Conservation (phyloP, 92 coral and sea anemone genomes). For the Umimayanthus chanpuru region DNA sequence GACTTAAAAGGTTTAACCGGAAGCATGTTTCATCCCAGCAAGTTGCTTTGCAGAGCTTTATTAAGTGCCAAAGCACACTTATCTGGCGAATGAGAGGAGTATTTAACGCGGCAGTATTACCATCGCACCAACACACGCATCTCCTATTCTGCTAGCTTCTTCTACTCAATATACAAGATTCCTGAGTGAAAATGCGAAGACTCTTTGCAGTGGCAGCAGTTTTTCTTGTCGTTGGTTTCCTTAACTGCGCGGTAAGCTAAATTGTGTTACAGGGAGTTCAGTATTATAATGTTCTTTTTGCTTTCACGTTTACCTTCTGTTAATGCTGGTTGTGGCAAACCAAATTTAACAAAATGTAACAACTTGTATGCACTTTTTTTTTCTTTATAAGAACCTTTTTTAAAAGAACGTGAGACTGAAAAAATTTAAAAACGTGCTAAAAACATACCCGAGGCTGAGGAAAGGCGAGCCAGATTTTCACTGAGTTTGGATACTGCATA, state of each 20-base stretch:
- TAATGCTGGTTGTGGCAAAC: neutral
- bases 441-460: too few relatives aligned
- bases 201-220: neutral
- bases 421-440: too few relatives aligned
- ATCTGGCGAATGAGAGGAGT: neutral
- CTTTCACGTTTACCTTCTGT: neutral
- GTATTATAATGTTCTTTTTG: neutral
- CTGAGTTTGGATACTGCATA: too few relatives aligned
- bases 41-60: neutral
- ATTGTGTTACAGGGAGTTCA: neutral
- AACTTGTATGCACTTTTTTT: too few relatives aligned
- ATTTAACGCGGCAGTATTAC: neutral
- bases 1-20: slow-evolving; percentile 32
- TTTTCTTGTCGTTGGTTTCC: neutral
- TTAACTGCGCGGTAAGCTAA: slow-evolving; percentile 15
- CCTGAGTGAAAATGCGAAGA: neutral
- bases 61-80: slow-evolving; percentile 3
- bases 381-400: too few relatives aligned
- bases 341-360: too few relatives aligned
- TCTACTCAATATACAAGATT: neutral
- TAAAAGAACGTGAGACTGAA: too few relatives aligned
- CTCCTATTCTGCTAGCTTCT: neutral
- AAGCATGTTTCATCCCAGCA: neutral
- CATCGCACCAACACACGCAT: neutral
- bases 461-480: too few relatives aligned